Evolutionary conservation across 2,797 vertebrate genomes (phyloP), one percentile per base, ranked within the genome.

Genomic region (Petrocephalus schoutedeni): DNA sequence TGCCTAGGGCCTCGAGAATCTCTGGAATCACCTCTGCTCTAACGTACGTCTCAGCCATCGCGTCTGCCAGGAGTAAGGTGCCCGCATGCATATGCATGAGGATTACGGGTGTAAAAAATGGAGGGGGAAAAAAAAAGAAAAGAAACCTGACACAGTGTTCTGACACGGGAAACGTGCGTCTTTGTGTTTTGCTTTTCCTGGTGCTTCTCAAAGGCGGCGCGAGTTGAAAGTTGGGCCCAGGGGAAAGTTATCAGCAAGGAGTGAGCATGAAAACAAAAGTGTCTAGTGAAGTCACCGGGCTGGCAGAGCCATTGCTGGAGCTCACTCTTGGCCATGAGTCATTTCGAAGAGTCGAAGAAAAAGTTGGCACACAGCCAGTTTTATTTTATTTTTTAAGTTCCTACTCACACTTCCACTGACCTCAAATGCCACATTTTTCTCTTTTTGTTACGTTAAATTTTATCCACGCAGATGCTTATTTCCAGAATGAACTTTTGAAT

Each of bases 151-250:
- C 64, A 58, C 32, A 56, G 45, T 45, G 74, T 74, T 80, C 36
- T 82, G 87, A 87, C 54, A 87, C 21, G 2, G 87, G 83, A 86
- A 88, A 74, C 51, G 84, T 51, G 36, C 45, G 23, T 36, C 61
- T 71, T 88, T 88, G 61, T 86, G 45, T 64, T 71, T 59, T 8
- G 88, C 54, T 45, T 61, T 86, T 86, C 56, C 67, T n/a, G 88
- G 54, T 86, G 85, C 56, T 80, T 84, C 87, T 74, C 84, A 84
- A 85, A 88, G 89, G 36, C 77, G 21, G 87, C 64, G 71, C 53
- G 85, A 88, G 89, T 88, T 89, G 87, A 89, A 88, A 86, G 89
- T 45, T 41, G 36, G 41, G 87, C 89, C 87, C 84, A 51, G 57
- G 88, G 87, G 87, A 88, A 58, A 89, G 87, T 71, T 88, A 71